Base-by-base conservation (phyloP, 2,888 invertebrate genomes). In the Mythimna lalbum region DNA sequence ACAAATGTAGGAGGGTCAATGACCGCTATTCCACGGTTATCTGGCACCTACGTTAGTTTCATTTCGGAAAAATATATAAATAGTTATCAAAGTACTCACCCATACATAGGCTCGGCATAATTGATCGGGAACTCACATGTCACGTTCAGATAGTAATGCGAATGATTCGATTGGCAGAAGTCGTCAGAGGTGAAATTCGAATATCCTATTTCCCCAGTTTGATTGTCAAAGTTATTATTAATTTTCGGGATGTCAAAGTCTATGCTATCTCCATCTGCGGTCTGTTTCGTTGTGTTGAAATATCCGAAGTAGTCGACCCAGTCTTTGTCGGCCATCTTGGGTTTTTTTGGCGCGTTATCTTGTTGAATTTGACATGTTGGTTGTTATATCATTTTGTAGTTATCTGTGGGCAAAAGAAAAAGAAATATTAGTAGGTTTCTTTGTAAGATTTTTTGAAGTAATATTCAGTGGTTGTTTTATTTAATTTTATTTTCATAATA, bases 71-170 rank as follows among this genome's bases (percentile, higher is more conserved):
- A 36, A 36, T 4, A 27, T 4, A 4, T 4, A 27, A 27, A 27
- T 27, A 43, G 14, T 7, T 53, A 19, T 14, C 6, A 21, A 36
- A 60, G 14, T 19, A 93, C 93, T 91, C 76, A 95, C 81, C 98
- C 98, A 91, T 97, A 97, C 92, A 98, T 96, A 36, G 98, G 97
- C 70, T 97, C 96, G 1, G 97, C 97, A 91, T 97, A 97, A 65
- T 95, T 94, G 71, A 97, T 96, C 0, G 94, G 97, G 85, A 97
- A 96, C 84, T 97, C 97, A 73, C 96, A 96, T 0, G 97, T 97
- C 0, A 97, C 97, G 88, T 97, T 97, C 73, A 97, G 88, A 84
- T 96, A 96, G 0, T 91, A 90, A 63, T 95, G 95, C 0, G 95
- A 94, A 68, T 92, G 86, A 59, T 95, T 95, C 1, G 95, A 94